A percentile compares a stretch with the other conserved stretches of the same genome.
Conservation (phyloP, 2,888 invertebrate genomes). For the Nemoura dubitans region DNA sequence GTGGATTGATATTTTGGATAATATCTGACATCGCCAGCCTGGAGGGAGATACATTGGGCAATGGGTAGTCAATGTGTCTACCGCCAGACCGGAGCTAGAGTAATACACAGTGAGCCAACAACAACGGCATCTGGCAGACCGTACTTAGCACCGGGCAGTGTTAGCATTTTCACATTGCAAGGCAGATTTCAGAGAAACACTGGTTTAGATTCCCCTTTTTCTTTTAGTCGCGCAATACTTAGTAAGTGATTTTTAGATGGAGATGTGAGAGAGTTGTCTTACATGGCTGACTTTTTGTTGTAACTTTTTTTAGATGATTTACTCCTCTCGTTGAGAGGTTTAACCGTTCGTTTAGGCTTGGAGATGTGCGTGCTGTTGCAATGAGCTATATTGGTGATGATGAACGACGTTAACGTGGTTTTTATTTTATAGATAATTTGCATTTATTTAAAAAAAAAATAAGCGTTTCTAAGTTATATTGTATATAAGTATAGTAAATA, state of each 20-base stretch:
- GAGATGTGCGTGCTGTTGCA: background rate
- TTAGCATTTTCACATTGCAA: conserved; percentile 40
- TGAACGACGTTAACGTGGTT: conserved; percentile 14
- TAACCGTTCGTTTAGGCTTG: conserved; percentile 26
- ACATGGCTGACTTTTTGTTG: conserved; percentile 37
- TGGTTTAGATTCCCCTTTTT: conserved; percentile 50
- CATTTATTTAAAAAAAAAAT: conserved; percentile 39
- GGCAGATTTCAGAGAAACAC: conserved; percentile 42
- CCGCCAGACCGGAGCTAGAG: conserved; percentile 47
- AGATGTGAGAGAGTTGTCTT: conserved; percentile 21
- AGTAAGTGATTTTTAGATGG: conserved; percentile 41
- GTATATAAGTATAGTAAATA: background rate
- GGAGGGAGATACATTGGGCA: conserved; percentile 48
- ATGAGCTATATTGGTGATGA: conserved; percentile 16
- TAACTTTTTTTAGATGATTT: conserved; percentile 42
- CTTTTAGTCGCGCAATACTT: background rate
- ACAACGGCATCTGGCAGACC: conserved; percentile 54
- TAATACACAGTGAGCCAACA: conserved; percentile 52
- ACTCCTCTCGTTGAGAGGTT: conserved; percentile 34
- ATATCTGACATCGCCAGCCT: conserved; percentile 43
- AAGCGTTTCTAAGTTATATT: background rate
- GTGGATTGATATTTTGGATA: conserved; percentile 42
- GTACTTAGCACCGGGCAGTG: conserved; percentile 54
- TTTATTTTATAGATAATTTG: conserved; percentile 34
- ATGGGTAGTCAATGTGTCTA: conserved; percentile 48